Percentiles rank a stretch among this genome's conserved stretches.
Evolutionary conservation across 2,113 vertebrate species (phyloP).

Genomic region (Oenanthe oenanthe): DNA sequence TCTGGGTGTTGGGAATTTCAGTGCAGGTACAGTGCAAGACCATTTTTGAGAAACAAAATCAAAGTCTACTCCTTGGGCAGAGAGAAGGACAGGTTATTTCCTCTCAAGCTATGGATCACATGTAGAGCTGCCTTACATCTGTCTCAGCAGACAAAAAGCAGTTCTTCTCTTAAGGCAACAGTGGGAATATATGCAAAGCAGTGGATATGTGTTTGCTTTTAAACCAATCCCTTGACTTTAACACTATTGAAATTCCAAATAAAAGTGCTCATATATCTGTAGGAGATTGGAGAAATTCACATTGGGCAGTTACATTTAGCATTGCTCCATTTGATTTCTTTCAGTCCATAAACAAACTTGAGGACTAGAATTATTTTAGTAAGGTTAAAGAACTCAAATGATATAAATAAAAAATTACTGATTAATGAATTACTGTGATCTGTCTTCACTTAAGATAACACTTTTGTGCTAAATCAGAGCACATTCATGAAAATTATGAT

Average conservation of each 20-base stretch:
- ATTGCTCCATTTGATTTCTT: background rate
- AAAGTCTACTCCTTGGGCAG: background rate
- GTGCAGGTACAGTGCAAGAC: background rate
- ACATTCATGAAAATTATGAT: background rate
- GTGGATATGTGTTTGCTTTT: background rate
- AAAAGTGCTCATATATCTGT: background rate
- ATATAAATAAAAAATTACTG: background rate
- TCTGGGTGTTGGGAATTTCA: background rate
- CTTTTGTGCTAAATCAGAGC: background rate
- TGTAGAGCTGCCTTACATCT: background rate
- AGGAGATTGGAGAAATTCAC: background rate
- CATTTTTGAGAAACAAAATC: background rate
- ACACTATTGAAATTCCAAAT: background rate
- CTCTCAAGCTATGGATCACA: background rate
- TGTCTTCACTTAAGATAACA: background rate
- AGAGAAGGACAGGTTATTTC: background rate
- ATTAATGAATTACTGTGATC: background rate
- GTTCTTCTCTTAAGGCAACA: background rate
- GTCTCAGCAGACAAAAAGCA: background rate
- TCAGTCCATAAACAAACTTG: background rate
- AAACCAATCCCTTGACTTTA: background rate
- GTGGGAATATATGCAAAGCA: background rate
- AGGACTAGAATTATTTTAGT: background rate
- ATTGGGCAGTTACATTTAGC: background rate
- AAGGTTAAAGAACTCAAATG: background rate